Evolutionary conservation across 2,797 vertebrate species (phyloP), one percentile per base, ranked within the genome.

Genomic region (Hylomyscus alleni): DNA sequence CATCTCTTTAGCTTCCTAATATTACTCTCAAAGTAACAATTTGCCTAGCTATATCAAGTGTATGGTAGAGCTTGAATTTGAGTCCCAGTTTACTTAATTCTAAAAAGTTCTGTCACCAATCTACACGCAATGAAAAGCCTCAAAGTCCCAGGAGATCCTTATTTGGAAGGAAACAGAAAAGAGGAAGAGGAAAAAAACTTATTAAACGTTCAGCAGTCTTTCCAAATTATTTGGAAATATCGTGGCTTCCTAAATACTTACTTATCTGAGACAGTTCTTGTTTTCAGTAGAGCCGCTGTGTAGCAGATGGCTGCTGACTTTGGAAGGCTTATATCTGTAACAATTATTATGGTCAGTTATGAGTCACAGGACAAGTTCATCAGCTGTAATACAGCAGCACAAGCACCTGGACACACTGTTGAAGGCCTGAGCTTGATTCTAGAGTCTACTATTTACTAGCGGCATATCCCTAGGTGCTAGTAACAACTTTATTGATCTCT

Each of bases 271-370:
- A 99, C 99, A 88, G 99, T 99, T 97, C 99, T 99, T 97, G 99
- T 99, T 99, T 99, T 99, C 97, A 99, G 97, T 96, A 99, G 98
- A 47, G 99, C 99, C 98, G 99, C 99, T 97, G 99, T 99, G 98
- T 99, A 99, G 98, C 99, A 99, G 99, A 99, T 99, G 87, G 99
- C 99, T 95, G 99, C 99, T 83, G 99, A 99, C 98, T 99, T 99
- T 98, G 99, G 99, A 98, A 99, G 99, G 97, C 99, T 99, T 98
- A 99, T 99, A 98, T 99, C 99, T 99, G 93, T 9, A 98, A 98
- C 29, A 97, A 88, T 84, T 97, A 85, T 81, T 97, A 97, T 89
- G 92, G 93, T 96, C 37, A 95, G 40, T 75, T 94, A 72, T 82
- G 93, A 94, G 76, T 95, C n/a, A 88, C 31, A 87, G 7, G 62